Base-by-base conservation (phyloP, 2,113 vertebrate genomes). In the Embiotoca jacksoni region DNA sequence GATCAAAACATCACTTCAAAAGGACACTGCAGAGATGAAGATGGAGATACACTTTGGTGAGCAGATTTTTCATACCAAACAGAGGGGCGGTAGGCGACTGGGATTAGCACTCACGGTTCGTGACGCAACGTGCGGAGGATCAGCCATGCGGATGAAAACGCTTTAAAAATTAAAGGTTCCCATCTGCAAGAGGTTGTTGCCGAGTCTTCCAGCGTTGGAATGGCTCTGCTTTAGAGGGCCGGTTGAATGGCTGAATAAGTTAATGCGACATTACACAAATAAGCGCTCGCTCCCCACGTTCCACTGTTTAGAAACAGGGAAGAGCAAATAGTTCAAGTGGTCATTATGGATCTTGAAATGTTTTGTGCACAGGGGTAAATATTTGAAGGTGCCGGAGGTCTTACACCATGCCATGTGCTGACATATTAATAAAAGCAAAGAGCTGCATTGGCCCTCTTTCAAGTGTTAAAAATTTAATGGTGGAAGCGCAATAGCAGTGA, bases 101-200 rank as follows among this genome's bases (percentile, higher is more conserved):
- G 87, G 90, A 92, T 90, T 91, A 89, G 90, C 80, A 87, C 86
- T 92, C 84, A 80, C 55, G 56, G 71, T 86, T 84, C 8, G 65
- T 93, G 92, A 92, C 59, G 88, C 90, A 91, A 90, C 73, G 66
- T 77, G 80, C 66, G 11, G 75, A 67, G 55, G 83, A 59, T 79
- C 93, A 89, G 87, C 90, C 92, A 91, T 63, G 92, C 84, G 77
- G 81, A 90, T 69, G 54, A 89, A 94, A 94, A 89, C 16, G 66
- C 86, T 93, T 93, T 93, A 94, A 95, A 94, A 93, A 94, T 95
- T 93, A 72, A 94, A 92, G 80, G 61, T 84, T 86, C 85, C 88
- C 91, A 88, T 93, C 92, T 91, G 91, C 75, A 73, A 71, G 81
- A 79, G 80, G 80, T 50, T 75, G 72, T 52, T 41, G 70, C 75